Conservation (phyloP, 2,113 vertebrate genomes). For the Pterophyllum scalare region DNA sequence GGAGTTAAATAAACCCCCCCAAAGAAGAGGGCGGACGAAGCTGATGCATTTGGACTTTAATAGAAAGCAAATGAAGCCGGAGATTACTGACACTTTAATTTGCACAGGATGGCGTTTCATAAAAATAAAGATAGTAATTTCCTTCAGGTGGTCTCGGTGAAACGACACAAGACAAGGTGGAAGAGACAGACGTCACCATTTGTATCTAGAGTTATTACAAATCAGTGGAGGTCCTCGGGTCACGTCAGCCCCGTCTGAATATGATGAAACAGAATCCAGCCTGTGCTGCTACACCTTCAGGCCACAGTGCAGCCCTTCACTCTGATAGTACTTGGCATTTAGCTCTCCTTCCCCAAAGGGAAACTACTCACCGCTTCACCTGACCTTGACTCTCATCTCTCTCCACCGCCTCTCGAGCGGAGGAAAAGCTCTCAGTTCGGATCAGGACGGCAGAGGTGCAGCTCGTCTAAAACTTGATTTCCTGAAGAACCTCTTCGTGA, state of each 20-base stretch:
- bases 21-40: neutral
- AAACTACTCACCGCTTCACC: conserved; percentile 19
- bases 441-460: neutral
- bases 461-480: conserved; percentile 11
- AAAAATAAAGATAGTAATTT: neutral
- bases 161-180: neutral
- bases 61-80: neutral
- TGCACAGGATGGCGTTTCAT: neutral
- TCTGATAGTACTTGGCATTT: conserved; percentile 23
- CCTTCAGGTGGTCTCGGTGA: neutral
- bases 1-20: too few species aligned
- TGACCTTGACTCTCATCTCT: conserved; percentile 27
- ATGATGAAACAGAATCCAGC: neutral
- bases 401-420: neutral
- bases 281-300: neutral
- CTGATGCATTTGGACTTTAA: neutral
- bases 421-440: neutral
- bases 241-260: neutral
- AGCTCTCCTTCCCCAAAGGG: conserved; percentile 14
- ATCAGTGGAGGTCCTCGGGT: neutral
- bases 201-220: conserved; percentile 4
- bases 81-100: conserved; percentile 2
- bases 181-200: neutral
- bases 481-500: neutral
- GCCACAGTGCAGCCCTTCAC: neutral